These are phyloP conservation scores for Callipepla californica DNA, from an alignment of 2,113 vertebrate species.

Conservation along the genomic window DNA sequence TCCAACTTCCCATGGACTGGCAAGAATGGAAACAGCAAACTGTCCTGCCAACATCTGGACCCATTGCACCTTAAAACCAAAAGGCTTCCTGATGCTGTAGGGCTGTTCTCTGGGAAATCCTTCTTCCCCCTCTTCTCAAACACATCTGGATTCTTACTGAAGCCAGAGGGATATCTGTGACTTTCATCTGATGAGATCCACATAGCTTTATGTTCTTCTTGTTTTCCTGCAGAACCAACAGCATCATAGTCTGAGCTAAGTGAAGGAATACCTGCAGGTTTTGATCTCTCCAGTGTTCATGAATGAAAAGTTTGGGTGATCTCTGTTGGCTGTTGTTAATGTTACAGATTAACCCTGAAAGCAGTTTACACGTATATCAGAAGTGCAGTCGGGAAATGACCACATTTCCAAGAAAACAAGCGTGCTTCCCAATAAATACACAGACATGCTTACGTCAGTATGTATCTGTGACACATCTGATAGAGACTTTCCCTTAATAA, in stretches of 20 bases:
- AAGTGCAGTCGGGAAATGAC: background rate
- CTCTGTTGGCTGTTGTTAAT: background rate
- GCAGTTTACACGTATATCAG: background rate
- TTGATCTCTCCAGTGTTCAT: background rate
- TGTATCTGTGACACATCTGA: background rate
- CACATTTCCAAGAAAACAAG: background rate
- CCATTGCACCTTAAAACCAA: background rate
- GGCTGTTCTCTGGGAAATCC: background rate
- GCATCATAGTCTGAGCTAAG: background rate
- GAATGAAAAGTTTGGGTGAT: background rate
- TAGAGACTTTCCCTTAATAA: background rate
- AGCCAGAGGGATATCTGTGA: background rate
- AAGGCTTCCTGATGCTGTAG: background rate
- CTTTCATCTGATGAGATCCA: background rate
- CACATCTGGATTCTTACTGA: background rate
- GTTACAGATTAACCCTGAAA: background rate
- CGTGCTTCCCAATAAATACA: background rate
- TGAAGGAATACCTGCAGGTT: background rate
- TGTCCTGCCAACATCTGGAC: background rate
- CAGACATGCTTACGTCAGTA: background rate
- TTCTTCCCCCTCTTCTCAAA: background rate
- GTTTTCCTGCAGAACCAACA: background rate
- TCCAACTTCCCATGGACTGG: background rate
- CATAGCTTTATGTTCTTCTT: background rate
- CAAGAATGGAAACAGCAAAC: background rate